Conservation (phyloP, 2,797 vertebrate genomes). For the Typhlichthys eigenmanni region DNA sequence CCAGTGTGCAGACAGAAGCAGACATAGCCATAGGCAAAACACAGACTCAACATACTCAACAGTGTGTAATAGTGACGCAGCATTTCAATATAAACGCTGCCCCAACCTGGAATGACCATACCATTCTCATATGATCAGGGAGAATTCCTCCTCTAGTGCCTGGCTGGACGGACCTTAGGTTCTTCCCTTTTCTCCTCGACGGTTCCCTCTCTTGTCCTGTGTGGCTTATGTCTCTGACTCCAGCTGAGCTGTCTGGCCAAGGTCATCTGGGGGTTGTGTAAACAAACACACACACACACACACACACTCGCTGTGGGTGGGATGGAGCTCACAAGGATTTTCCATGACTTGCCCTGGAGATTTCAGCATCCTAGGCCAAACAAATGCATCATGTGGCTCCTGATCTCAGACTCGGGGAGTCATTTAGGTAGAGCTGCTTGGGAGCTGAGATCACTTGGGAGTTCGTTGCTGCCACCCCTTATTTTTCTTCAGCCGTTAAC, state of each 20-base stretch:
- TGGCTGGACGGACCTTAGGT: conserved; percentile 12
- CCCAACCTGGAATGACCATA: conserved; percentile 17
- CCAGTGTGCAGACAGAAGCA: conserved; percentile 2
- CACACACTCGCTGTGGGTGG: conserved; percentile 65
- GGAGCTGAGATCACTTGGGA: conserved; percentile 16
- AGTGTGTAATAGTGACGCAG: conserved; percentile 24
- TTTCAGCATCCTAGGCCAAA: conserved; percentile 61
- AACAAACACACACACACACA: conserved; percentile 54
- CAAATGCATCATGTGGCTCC: conserved; percentile 50
- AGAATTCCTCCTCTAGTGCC: conserved; percentile 5
- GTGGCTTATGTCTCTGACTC: conserved; percentile 24
- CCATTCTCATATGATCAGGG: conserved; percentile 27
- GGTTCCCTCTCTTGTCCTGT: conserved; percentile 32
- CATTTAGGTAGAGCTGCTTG: conserved; percentile 44
- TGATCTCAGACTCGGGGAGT: conserved; percentile 27
- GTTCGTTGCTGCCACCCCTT: conserved; percentile 18
- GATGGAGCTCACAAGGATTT: conserved; percentile 67
- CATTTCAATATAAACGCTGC: conserved; percentile 14
- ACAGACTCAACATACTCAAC: conserved; percentile 1
- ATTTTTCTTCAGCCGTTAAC: conserved; percentile 22
- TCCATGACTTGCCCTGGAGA: conserved; percentile 65
- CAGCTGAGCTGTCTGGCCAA: conserved; percentile 33
- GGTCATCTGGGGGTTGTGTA: conserved; percentile 67
- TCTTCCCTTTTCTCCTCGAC: conserved; percentile 24
- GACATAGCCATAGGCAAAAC: conserved; percentile 7